Evolutionary conservation across 2,888 invertebrate species (phyloP), one percentile per base, ranked within the genome.

Genomic region (Acanthosepion pharaonis): DNA sequence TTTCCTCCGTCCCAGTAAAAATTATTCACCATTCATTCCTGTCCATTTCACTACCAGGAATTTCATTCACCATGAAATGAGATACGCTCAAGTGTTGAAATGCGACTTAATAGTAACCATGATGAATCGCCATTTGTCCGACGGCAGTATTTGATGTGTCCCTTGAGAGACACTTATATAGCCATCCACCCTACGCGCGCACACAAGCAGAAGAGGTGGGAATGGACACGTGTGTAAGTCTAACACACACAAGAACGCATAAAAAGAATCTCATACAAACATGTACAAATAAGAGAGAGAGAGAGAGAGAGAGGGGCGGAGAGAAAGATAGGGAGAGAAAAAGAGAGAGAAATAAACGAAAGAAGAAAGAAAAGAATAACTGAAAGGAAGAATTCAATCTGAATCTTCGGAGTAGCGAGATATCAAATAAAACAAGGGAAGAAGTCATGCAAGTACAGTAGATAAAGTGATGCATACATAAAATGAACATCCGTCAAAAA

Each of bases 21-120:
- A 78, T 78, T 15, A 78, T 78, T 78, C n/a, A 78, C 11, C 78
- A 33, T 78, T n/a, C 78, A 78, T 78, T 78, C n/a, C n/a, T n/a
- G n/a, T 78, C n/a, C 78, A n/a, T 78, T 15, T n/a, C n/a, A 4
- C 78, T 11, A 78, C n/a, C 78, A n/a, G 15, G 78, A 78, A 78
- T 78, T 78, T 78, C n/a, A 78, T 78, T 78, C 78, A 33, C 78
- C 78, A 78, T 78, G 78, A 78, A 78, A 78, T 78, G 78, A 78
- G 78, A 78, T 78, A n/a, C 78, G n/a, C n/a, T 78, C 78, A 78
- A 78, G 78, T 78, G 78, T 78, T 78, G 78, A 78, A 78, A 78
- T 78, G 78, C n/a, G 78, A 78, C 78, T 78, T 78, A 78, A 78
- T 78, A 78, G 78, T 78, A 78, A 11, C 78, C 78, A n/a, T 78